A percentile compares a stretch with the other conserved stretches of the same genome.
Conservation (phyloP, 1,140 invertebrate species). For the Brachionus manjavacas region DNA sequence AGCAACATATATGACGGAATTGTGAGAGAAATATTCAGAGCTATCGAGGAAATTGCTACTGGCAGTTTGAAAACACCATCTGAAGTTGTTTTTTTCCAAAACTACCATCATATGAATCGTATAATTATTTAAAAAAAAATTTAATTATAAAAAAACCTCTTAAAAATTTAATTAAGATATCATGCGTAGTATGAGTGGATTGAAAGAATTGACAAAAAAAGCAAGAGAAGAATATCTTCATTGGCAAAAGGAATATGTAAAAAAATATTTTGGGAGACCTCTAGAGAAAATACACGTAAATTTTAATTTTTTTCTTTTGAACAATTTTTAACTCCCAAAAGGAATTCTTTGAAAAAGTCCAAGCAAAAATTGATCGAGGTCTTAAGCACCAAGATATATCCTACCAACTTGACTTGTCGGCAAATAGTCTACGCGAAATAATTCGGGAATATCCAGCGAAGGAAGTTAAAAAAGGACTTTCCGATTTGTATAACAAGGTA, state of each 20-base stretch:
- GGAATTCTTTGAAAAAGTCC: constrained; percentile 90
- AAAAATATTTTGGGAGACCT: constrained; percentile 33
- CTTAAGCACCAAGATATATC: constrained; percentile 94
- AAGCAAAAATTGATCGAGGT: constrained; percentile 80
- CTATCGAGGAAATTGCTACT: constrained; percentile 70
- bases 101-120: constrained; percentile 86
- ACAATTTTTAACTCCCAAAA: constrained; percentile 50
- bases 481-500: constrained; percentile 89
- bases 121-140: constrained; percentile 45
- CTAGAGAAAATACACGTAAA: constrained; percentile 42
- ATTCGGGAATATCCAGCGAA: constrained; percentile 88
- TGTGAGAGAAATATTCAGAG: constrained; percentile 77
- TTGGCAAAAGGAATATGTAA: constrained; percentile 26
- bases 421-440: constrained; percentile 89
- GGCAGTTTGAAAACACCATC: constrained; percentile 88
- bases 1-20: constrained; percentile 89
- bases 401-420: constrained; percentile 93
- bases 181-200: constrained; percentile 19
- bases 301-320: not conserved
- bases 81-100: constrained; percentile 86
- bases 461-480: constrained; percentile 85
- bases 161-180: not conserved
- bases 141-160: not conserved
- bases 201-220: constrained; percentile 13
- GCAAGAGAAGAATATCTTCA: not conserved